Evolutionary conservation across 2,888 invertebrate species (phyloP), one percentile per base, ranked within the genome.

Genomic region (Idaea biselata): DNA sequence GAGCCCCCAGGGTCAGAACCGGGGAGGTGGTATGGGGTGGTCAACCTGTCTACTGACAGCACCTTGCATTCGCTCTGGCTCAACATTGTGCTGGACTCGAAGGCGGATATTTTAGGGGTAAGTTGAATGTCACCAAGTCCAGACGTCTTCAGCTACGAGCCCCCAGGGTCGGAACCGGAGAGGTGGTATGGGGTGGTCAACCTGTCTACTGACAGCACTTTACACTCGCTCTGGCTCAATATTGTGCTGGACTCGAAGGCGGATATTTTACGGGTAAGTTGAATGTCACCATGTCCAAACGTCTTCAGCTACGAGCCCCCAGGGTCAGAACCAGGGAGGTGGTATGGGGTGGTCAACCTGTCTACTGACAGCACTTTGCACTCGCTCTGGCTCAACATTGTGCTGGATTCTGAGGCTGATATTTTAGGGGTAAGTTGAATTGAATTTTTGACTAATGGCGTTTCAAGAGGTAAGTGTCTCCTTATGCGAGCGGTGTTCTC

Each of bases 101-200:
- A 93, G 63, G 94, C 94, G n/a, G 93, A 94, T 73, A 88, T 94
- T 57, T 81, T 95, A 58, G 94, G 94, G 77, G 95, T 95, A 77
- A 93, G 93, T 74, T 0, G 25, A 0, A 4, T 5, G 18, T 58
- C n/a, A 33, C 25, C 5, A 3, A 18, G 54, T 63, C 55, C 25
- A 25, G 25, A 91, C 65, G 89, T 94, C 54, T 95, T 95, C 79
- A 83, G 82, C 60, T 95, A 95, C 78, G 93, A 94, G 65, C 87
- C 90, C 0, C 86, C 89, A 0, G 88, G 92, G 0, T 83, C 89
- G 0, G 94, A 94, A 72, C 84, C 89, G 0, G 94, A 94, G 44
- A 79, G 93, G 33, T 95, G 95, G 94, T 94, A 94, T 73, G 95
- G 94, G 0, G 92, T 91, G 1, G 86, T 94, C n/a, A 92, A 93